phyloP scores from a whole-genome alignment of 2,113 vertebrate species.

The Glaucomys volans region DNA sequence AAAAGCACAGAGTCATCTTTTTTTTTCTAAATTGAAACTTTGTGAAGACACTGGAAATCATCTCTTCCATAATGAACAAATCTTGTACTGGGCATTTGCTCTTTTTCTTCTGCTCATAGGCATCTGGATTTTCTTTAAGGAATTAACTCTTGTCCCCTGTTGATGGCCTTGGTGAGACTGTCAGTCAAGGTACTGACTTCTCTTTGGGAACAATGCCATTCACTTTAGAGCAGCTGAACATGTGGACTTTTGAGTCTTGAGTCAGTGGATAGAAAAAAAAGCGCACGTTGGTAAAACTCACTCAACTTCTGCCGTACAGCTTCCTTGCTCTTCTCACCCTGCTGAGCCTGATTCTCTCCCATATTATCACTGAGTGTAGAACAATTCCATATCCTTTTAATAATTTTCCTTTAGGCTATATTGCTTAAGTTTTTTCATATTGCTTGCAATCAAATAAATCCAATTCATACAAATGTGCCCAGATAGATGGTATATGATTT shows the following conservation, averaged over 20 bases:
- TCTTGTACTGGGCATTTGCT: background rate
- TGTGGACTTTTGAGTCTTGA: conserved; percentile 1
- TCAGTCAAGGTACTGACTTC: background rate
- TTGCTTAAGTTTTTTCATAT: background rate
- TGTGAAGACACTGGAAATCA: background rate
- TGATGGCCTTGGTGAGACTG: background rate
- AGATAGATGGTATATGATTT: background rate
- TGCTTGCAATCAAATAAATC: background rate
- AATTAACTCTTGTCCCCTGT: background rate
- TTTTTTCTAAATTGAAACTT: background rate
- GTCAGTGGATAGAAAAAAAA: background rate
- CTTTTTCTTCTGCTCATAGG: background rate
- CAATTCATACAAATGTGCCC: background rate
- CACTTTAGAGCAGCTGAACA: background rate
- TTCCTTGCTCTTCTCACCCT: background rate
- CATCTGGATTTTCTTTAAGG: background rate
- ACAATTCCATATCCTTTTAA: background rate
- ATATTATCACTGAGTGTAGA: background rate
- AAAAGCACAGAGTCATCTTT: background rate
- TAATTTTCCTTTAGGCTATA: background rate
- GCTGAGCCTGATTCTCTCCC: background rate
- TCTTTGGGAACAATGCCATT: background rate
- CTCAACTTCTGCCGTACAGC: background rate
- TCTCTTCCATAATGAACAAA: background rate
- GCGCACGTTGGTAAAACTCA: background rate